These are phyloP conservation scores for Tauraco erythrolophus DNA, from an alignment of 2,113 vertebrate species.

Conservation along the genomic window DNA sequence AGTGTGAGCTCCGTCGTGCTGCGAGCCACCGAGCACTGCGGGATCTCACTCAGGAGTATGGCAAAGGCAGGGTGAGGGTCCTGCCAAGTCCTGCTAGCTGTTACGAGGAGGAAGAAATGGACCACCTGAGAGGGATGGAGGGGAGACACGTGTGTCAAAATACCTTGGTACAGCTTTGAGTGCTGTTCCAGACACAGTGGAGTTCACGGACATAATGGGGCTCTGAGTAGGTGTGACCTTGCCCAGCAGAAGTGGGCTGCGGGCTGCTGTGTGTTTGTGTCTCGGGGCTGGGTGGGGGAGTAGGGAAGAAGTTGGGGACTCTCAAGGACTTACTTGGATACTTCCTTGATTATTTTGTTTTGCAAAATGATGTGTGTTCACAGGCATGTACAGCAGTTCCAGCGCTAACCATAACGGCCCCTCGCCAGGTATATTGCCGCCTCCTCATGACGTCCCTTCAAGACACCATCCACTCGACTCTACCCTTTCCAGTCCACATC, in stretches of 20 bases:
- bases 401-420: constrained; percentile 81
- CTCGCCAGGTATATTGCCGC: constrained; percentile 80
- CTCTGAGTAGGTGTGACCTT: background rate
- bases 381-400: constrained; percentile 89
- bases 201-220: rapidly evolving
- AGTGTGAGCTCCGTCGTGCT: background rate
- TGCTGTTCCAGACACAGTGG: background rate
- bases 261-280: background rate
- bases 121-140: background rate
- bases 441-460: constrained; percentile 78
- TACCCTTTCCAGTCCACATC: constrained; percentile 82
- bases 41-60: background rate
- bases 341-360: constrained; percentile 24
- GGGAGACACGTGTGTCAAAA: background rate
- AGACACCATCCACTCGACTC: constrained; percentile 85
- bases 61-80: background rate
- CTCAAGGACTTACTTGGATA: background rate
- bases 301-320: background rate
- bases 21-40: rapidly evolving
- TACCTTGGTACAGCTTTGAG: background rate
- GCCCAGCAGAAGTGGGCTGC: background rate
- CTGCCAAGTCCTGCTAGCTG: background rate
- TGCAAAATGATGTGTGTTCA: constrained; percentile 75
- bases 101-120: background rate
- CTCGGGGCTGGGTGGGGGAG: rapidly evolving